Conservation (phyloP, 2,113 vertebrate genomes). For the Cynocephalus volans region DNA sequence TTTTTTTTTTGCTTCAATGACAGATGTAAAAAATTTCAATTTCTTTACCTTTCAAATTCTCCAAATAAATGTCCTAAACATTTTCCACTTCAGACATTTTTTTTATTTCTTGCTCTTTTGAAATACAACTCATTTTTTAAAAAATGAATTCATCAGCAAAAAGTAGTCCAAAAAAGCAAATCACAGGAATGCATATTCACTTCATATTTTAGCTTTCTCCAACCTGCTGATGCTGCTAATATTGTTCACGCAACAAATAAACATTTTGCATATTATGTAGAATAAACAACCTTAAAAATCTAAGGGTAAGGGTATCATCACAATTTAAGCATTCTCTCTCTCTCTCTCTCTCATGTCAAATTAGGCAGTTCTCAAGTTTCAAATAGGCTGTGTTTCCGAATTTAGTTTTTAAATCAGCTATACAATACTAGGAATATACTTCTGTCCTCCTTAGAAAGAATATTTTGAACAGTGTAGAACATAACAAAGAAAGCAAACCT, state of each 20-base stretch:
- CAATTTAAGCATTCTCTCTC: not conserved
- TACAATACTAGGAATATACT: not conserved
- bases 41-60: conserved; percentile 57
- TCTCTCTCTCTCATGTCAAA: not conserved
- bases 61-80: not conserved
- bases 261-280: not conserved
- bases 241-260: not conserved
- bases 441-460: not conserved
- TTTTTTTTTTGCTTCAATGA: conserved; percentile 18
- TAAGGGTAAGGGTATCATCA: not conserved
- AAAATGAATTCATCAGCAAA: conserved; percentile 48
- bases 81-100: conserved; percentile 43
- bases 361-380: conserved; percentile 10
- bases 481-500: not conserved
- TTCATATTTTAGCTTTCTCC: conserved; percentile 3
- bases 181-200: not conserved
- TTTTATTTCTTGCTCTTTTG: conserved; percentile 15
- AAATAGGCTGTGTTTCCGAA: not conserved
- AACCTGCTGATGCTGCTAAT: conserved; percentile 40
- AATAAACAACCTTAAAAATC: conserved; percentile 20
- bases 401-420: conserved; percentile 4
- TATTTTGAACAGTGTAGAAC: not conserved
- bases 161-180: conserved; percentile 38
- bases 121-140: not conserved
- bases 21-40: conserved; percentile 33